These are phyloP conservation scores for Microtus montanus DNA, from an alignment of 2,113 vertebrate genomes.

Conservation along the genomic window DNA sequence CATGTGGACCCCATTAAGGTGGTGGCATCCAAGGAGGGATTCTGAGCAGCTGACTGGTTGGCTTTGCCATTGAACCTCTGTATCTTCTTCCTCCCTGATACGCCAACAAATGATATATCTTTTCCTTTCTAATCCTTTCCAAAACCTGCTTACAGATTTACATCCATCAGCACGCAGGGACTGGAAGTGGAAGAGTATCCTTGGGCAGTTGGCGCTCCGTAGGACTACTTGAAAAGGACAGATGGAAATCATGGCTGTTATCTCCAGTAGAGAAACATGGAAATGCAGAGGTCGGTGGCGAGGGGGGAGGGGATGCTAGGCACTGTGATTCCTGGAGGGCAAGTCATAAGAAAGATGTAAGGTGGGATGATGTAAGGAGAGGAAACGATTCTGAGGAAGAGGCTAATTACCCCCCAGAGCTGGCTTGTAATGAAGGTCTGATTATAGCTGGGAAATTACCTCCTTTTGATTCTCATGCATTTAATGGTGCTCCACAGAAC, in stretches of 20 bases:
- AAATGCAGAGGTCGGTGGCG: not conserved
- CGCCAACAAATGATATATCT: conserved; percentile 26
- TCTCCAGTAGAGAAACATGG: conserved; percentile 48
- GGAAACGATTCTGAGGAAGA: conserved; percentile 69
- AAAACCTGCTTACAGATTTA: conserved; percentile 56
- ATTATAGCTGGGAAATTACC: conserved; percentile 74
- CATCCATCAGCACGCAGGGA: conserved; percentile 43
- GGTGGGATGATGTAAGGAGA: conserved; percentile 67
- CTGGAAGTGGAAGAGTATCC: conserved; percentile 35
- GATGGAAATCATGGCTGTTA: conserved; percentile 38
- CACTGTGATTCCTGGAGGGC: not conserved
- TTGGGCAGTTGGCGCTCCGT: not conserved
- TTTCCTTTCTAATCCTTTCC: conserved; percentile 60
- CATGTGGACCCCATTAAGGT: not conserved
- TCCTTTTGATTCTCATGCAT: conserved; percentile 79
- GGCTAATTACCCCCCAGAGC: conserved; percentile 55
- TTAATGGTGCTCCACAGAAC: conserved; percentile 65
- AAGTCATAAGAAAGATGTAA: conserved; percentile 53
- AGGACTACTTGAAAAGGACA: conserved; percentile 39
- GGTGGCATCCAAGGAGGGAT: not conserved
- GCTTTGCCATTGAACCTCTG: not conserved
- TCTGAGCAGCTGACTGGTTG: conserved; percentile 3
- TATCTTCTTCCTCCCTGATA: conserved; percentile 55
- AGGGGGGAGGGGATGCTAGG: not conserved
- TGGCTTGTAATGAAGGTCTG: conserved; percentile 59